Evolutionary conservation across 2,888 invertebrate species (phyloP).

Genomic region (Dusona sp.): DNA sequence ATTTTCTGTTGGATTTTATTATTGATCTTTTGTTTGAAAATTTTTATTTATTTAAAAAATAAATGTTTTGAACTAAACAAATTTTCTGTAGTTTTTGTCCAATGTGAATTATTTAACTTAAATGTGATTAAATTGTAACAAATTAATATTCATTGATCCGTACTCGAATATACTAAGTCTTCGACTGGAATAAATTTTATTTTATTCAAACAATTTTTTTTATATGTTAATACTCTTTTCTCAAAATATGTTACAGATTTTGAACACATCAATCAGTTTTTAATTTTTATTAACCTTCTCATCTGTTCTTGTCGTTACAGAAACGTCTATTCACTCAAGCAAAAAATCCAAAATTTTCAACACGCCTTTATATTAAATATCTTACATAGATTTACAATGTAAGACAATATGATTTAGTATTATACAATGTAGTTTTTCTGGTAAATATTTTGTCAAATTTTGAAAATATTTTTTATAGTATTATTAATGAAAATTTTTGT

Average conservation of each 20-base stretch:
- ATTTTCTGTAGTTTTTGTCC: background rate
- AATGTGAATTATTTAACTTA: too few species aligned
- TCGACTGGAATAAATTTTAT: too few species aligned
- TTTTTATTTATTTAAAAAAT: background rate
- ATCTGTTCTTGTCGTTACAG: background rate
- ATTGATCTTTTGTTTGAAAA: too few species aligned
- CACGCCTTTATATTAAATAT: background rate
- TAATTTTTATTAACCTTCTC: background rate
- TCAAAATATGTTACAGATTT: background rate
- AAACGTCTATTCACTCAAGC: background rate
- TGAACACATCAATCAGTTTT: background rate
- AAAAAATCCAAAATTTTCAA: background rate
- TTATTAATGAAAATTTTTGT: background rate
- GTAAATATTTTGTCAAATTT: background rate
- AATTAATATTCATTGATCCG: too few species aligned
- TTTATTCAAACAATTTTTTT: too few species aligned
- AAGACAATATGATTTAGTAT: too few species aligned
- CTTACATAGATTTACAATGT: background rate
- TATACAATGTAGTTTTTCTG: background rate
- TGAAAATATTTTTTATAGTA: background rate
- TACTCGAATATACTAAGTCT: too few species aligned
- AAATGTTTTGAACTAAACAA: background rate
- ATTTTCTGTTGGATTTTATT: too few species aligned
- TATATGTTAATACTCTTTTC: background rate
- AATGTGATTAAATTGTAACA: too few species aligned